Evolutionary conservation across 2,888 invertebrate species (phyloP), one percentile per base, ranked within the genome.

Genomic region (Folsomia candida): DNA sequence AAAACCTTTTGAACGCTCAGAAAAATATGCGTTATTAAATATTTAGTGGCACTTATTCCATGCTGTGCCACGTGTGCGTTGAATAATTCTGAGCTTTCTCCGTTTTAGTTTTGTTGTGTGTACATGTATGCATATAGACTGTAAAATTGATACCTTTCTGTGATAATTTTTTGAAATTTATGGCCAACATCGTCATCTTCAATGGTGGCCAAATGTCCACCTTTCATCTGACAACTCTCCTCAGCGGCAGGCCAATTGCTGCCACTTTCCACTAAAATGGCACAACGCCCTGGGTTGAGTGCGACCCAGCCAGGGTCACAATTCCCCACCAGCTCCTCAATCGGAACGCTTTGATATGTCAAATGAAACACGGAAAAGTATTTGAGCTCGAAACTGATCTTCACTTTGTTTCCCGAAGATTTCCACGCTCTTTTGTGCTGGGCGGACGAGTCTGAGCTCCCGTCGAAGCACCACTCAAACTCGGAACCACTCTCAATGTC

Each of bases 131-230:
- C n/a, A n/a, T n/a, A n/a, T n/a, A n/a, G n/a, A n/a, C n/a, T n/a
- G n/a, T n/a, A n/a, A n/a, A n/a, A n/a, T n/a, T n/a, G n/a, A n/a
- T 72, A 78, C 79, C 79, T 79, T 66, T 78, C 74, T 1, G 64
- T 67, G 24, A 79, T 75, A 29, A 79, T 63, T 63, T 78, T 74
- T 28, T 75, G 71, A 28, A 79, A 57, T 60, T 75, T 75, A 18
- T 70, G 62, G 63, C 78, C 78, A 20, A 67, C 71, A 28, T 61
- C 20, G 20, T 78, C 76, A 75, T 74, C 76, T 63, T 66, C 68
- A 18, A 79, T 69, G 1, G 77, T 79, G 20, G 69, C 74, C 37
- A 79, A 68, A 70, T 79, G 79, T 29, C 77, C 78, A 3, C 73
- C 72, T 11, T 63, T 68, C 6, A 69, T 24, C 59, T 78, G 78